Percentiles rank a stretch among this genome's conserved stretches.
Evolutionary conservation across 2,888 invertebrate species (phyloP).

Genomic region (Deladenus siricidicola): DNA sequence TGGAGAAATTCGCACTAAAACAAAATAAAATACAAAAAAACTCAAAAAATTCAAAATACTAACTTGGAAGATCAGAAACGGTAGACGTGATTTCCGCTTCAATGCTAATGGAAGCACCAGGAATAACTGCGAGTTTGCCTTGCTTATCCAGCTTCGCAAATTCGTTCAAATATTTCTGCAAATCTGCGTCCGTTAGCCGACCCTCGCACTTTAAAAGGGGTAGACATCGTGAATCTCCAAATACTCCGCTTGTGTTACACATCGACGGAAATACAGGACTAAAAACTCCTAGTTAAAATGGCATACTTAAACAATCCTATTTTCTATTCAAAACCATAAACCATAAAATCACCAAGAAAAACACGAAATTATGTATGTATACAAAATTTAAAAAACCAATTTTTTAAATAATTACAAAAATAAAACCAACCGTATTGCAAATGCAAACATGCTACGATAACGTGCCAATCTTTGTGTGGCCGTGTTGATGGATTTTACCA

Average conservation of each 20-base stretch:
- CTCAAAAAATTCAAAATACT: neutral
- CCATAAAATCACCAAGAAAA: neutral
- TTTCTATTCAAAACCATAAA: neutral
- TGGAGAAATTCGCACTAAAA: conserved; percentile 66
- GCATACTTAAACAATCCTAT: neutral
- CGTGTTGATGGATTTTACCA: conserved; percentile 37
- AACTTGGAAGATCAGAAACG: conserved; percentile 21
- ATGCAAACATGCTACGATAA: conserved; percentile 46
- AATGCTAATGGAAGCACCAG: conserved; percentile 22
- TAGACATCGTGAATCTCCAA: neutral
- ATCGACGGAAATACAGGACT: conserved; percentile 18
- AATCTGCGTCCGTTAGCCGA: conserved; percentile 39
- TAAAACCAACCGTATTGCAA: conserved; percentile 33
- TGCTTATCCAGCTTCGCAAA: conserved; percentile 30
- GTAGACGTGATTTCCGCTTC: conserved; percentile 10
- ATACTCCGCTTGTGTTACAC: neutral
- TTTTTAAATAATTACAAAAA: conserved; percentile 1
- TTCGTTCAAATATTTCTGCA: conserved; percentile 41
- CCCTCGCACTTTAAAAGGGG: conserved; percentile 45
- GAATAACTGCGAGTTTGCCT: conserved; percentile 25
- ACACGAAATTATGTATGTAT: too few relatives aligned
- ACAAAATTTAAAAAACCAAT: neutral
- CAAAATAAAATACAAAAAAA: neutral
- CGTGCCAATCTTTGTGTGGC: conserved; percentile 35
- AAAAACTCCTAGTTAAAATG: neutral